Evolutionary conservation across 2,888 invertebrate genomes (phyloP).

Genomic region (Lasius fuliginosus): DNA sequence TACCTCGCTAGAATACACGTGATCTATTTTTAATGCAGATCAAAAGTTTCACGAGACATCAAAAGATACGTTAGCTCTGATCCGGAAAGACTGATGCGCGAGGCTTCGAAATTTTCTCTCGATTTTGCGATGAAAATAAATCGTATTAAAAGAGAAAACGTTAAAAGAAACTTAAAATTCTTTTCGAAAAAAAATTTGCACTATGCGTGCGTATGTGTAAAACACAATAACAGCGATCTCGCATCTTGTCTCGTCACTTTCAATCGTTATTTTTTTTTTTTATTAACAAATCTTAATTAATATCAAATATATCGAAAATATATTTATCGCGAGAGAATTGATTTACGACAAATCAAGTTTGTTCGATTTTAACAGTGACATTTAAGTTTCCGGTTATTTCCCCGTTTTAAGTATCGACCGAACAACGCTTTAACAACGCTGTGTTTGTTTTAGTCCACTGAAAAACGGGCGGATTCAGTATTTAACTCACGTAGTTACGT

Average conservation of each 20-base stretch:
- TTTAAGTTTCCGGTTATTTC: neutral
- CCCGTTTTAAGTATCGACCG: conserved; percentile 62
- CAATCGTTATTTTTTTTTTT: neutral
- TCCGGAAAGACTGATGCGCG: neutral
- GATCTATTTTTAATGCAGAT: conserved; percentile 43
- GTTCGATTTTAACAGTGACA: neutral
- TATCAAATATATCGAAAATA: neutral
- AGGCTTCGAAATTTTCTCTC: conserved; percentile 21
- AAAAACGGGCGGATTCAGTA: conserved; percentile 53
- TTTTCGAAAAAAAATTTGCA: conserved; percentile 1
- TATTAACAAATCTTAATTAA: conserved; percentile 5
- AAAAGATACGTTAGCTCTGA: neutral
- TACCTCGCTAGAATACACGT: neutral
- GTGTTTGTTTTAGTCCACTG: conserved; percentile 14
- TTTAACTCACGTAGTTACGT: conserved; percentile 74
- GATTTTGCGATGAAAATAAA: conserved; percentile 45
- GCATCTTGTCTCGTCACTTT: neutral
- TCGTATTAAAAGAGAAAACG: conserved; percentile 33
- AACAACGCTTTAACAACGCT: conserved; percentile 66
- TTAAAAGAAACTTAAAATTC: conserved; percentile 29
- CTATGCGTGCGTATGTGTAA: too few relatives aligned
- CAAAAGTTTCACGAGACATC: conserved; percentile 12
- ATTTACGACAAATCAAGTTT: neutral
- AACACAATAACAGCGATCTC: neutral
- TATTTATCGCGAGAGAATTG: conserved; percentile 10